Conservation (phyloP, 2,113 vertebrate genomes). For the Dipodomys ordii region DNA sequence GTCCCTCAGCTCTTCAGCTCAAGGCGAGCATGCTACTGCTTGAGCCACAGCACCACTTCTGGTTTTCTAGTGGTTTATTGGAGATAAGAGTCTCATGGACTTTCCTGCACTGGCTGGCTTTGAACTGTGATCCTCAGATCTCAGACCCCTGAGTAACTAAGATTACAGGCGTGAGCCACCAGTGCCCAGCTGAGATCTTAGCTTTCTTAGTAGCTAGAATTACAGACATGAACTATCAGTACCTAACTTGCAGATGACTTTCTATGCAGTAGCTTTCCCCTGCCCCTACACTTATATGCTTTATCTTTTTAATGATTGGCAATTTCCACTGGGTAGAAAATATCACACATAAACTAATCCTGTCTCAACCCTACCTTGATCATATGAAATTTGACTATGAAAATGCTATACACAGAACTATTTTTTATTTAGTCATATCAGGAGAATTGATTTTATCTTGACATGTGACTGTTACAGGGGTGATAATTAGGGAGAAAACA, state of each 20-base stretch:
- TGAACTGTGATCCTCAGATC: too few species aligned
- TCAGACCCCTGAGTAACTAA: too few species aligned
- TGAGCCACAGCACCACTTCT: too few species aligned
- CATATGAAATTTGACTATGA: conserved; percentile 11
- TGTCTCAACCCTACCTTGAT: background rate
- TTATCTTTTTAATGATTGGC: background rate
- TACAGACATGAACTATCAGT: too few species aligned
- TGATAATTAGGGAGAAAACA: background rate
- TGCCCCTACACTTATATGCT: background rate
- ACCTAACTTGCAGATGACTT: background rate
- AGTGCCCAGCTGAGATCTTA: too few species aligned
- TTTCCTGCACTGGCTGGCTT: too few species aligned
- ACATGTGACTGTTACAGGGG: background rate
- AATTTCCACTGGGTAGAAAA: background rate
- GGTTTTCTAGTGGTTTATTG: too few species aligned
- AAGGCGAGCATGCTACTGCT: too few species aligned
- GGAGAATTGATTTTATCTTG: background rate
- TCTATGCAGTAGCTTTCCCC: background rate
- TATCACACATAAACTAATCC: conserved; percentile 6
- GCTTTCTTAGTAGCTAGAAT: too few species aligned
- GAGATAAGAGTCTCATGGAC: too few species aligned
- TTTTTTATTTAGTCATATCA: background rate
- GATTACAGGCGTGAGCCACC: too few species aligned
- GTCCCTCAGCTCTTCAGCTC: too few species aligned
- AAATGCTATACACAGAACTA: background rate